Evolutionary conservation across 2,797 vertebrate species (phyloP), one percentile per base, ranked within the genome.

Genomic region (Allobates femoralis): DNA sequence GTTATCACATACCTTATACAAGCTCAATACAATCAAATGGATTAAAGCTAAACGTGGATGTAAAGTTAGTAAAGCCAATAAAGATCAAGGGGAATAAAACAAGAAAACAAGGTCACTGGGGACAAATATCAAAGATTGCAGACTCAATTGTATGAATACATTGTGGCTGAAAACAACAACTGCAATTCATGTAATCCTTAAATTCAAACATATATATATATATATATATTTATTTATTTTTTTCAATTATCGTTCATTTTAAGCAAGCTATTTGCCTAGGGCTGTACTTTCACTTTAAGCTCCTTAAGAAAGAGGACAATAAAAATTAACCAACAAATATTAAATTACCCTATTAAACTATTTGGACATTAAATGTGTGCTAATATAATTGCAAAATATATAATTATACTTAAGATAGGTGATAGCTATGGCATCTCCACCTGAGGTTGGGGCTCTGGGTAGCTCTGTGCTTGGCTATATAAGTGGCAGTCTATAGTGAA

Each of bases 61-160:
- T 91, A 89, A 84, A 84, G 85, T 90, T 85, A 89, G 82, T 74
- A 90, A 91, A 92, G 87, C 87, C 90, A 90, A 85, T 83, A 73
- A 88, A 91, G 90, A 92, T 92, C 84, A 93, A 90, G 87, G 81
- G 86, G 79, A 90, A 90, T 90, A 87, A 89, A 90, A 37, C 37
- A 18, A 87, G 80, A 87, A 92, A 92, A 91, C 89, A 93, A 94
- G 91, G 92, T 93, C 91, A 93, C 90, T 90, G 86, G 90, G n/a
- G 91, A 90, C 46, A 79, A 85, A 79, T 86, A 89, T 89, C 86
- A 91, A 91, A 91, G 88, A 85, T 81, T 74, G 81, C 32, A 88
- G 30, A 3, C 10, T 79, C 0, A 82, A 77, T 79, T 58, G 26
- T 82, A 60, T 77, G 85, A n/a, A n/a, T n/a, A n/a, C n/a, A n/a